Base-by-base conservation (phyloP, 1,140 invertebrate genomes). In the Drosophila lacteicornis region DNA sequence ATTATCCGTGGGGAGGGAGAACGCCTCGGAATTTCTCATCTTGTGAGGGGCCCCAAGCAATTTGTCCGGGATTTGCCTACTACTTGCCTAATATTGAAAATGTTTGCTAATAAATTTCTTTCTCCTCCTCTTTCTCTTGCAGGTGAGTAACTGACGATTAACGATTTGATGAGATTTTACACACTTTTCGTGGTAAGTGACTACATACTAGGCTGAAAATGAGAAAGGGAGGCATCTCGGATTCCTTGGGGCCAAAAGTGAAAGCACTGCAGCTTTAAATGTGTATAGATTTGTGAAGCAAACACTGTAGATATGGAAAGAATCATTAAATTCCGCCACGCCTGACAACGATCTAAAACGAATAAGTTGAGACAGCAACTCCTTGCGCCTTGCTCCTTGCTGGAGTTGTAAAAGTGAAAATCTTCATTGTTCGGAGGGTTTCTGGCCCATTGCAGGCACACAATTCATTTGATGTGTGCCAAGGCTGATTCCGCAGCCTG, bases 31-130 rank as follows among this genome's bases (percentile, higher is more conserved):
- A 87, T 86, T 87, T 77, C 61, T 75, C 71, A 76, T 82, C 57
- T 56, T 38, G 43, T 51, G 22, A 30, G 56, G 13, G 49, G 53
- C 56, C 62, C 67, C 51, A 50, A 66, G 51, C 68, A 86, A 87
- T 82, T 82, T 86, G 67, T 79, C 68, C 63, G 79, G 75, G 73
- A 83, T 88, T 82, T 83, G 77, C 67, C 57, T 25, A 25, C 22
- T 25, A 25, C 59, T 33, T 50, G 25, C 25, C 15, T 47, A 33
- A 67, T 85, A 81, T 77, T 66, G 17, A 25, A 59, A 66, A 66
- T 66, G 53, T 45, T 66, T 58, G 47, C 63, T 77, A 69, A 77
- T 77, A 59, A 78, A 75, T 63, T 76, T 49, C 19, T 79, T 61
- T 59, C 25, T 53, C 12, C 17, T n/a, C 51, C 38, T 50, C 19